Percentiles rank a stretch among this genome's conserved stretches.
These are phyloP conservation scores for Chionomys nivalis DNA, from an alignment of 2,113 vertebrate genomes.

Conservation along the genomic window DNA sequence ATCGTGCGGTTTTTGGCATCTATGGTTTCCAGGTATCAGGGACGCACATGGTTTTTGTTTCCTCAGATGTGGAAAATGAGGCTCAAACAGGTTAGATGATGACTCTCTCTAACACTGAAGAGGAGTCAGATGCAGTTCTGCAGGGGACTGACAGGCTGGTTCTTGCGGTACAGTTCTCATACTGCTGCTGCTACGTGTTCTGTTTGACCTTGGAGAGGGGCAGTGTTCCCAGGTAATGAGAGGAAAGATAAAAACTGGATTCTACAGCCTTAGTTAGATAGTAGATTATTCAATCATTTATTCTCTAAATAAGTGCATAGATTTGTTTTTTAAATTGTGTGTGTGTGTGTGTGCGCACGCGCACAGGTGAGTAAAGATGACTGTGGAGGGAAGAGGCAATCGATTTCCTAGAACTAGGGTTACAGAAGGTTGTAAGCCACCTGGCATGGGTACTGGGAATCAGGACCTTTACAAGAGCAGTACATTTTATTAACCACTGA, in stretches of 20 bases:
- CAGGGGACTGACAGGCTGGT: not conserved
- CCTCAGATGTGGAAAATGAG: not conserved
- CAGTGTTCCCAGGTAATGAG: not conserved
- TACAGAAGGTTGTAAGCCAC: not conserved
- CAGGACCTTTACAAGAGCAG: not conserved
- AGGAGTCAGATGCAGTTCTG: not conserved
- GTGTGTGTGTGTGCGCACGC: not conserved
- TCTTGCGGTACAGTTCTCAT: not conserved
- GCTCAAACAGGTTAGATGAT: not conserved
- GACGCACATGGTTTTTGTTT: not conserved
- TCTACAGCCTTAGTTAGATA: not conserved
- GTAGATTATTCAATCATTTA: not conserved
- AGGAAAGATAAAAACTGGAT: not conserved
- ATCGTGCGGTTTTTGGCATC: not conserved
- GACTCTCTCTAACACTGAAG: not conserved
- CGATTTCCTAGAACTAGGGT: not conserved
- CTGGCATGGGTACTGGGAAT: not conserved
- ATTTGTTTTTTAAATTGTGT: not conserved
- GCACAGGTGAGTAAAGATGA: not conserved
- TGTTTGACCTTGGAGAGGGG: not conserved
- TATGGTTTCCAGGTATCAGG: not conserved
- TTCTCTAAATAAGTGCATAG: not conserved
- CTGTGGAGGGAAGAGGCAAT: not conserved
- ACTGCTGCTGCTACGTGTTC: not conserved
- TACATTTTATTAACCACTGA: not conserved